phyloP scores from a whole-genome alignment of 2,113 vertebrate species.

The Oncorhynchus mykiss region DNA sequence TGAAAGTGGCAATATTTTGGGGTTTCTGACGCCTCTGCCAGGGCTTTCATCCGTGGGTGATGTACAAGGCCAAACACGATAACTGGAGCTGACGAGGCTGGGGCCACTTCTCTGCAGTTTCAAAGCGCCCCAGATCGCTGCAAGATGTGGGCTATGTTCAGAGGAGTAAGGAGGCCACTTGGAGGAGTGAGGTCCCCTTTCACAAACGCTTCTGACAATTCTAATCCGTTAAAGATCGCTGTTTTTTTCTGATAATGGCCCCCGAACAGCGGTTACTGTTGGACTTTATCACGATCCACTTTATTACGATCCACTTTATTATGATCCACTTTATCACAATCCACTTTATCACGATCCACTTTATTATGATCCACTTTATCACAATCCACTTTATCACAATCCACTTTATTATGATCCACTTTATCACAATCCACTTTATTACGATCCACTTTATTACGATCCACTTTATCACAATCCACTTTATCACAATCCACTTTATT shows the following conservation, averaged over 20 bases:
- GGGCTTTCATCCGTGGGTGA: constrained; percentile 57
- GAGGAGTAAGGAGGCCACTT: background rate
- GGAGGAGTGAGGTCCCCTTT: constrained; percentile 43
- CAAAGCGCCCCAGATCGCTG: constrained; percentile 51
- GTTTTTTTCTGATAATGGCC: constrained; percentile 46
- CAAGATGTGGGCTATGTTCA: constrained; percentile 58
- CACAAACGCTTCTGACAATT: constrained; percentile 49
- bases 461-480: rapidly evolving
- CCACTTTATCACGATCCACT: too few relatives aligned
- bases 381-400: too few relatives aligned
- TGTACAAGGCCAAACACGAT: constrained; percentile 19
- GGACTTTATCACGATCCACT: constrained; percentile 35
- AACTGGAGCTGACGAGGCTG: constrained; percentile 18
- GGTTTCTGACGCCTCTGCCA: constrained; percentile 20
- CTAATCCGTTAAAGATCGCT: constrained; percentile 53
- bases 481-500: too few relatives aligned
- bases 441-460: too few relatives aligned
- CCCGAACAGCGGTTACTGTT: constrained; percentile 46
- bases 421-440: too few relatives aligned
- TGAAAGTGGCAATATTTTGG: constrained; percentile 48
- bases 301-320: too few relatives aligned
- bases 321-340: too few relatives aligned
- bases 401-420: too few relatives aligned
- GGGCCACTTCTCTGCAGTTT: constrained; percentile 39
- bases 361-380: too few relatives aligned